phyloP scores from a whole-genome alignment of 2,888 invertebrate species.

The Cantharis lateralis region DNA sequence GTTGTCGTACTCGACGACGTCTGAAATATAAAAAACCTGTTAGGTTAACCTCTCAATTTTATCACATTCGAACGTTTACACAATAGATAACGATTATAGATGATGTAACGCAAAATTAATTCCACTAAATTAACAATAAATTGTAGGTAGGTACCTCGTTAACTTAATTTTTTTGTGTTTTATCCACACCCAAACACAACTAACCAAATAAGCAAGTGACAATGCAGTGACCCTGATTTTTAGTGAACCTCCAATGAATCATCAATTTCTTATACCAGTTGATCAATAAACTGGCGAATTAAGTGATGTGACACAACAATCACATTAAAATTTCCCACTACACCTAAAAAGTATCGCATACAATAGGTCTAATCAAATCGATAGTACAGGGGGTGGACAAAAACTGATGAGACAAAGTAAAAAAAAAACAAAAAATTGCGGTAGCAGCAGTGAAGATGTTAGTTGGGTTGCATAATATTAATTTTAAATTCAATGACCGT shows the following conservation, averaged over 20 bases:
- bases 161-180: neutral
- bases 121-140: slow-evolving; percentile 3
- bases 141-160: neutral
- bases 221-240: neutral
- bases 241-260: neutral
- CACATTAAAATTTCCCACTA: neutral
- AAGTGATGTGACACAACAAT: neutral
- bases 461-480: neutral
- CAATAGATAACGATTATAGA: neutral
- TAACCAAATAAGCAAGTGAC: slow-evolving; percentile 3
- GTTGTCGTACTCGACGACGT: slow-evolving; percentile 88
- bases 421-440: neutral
- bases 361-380: neutral
- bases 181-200: slow-evolving; percentile 44
- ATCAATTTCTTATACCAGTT: neutral
- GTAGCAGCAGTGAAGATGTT: neutral
- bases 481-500: neutral
- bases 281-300: slow-evolving; percentile 4
- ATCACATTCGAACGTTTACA: neutral
- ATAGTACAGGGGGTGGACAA: neutral
- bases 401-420: neutral
- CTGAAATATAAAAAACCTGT: slow-evolving; percentile 61
- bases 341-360: neutral
- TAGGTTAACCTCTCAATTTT: neutral
- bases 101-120: slow-evolving; percentile 7